Conservation (phyloP, 1,140 invertebrate species). For the Leptopilina boulardi region DNA sequence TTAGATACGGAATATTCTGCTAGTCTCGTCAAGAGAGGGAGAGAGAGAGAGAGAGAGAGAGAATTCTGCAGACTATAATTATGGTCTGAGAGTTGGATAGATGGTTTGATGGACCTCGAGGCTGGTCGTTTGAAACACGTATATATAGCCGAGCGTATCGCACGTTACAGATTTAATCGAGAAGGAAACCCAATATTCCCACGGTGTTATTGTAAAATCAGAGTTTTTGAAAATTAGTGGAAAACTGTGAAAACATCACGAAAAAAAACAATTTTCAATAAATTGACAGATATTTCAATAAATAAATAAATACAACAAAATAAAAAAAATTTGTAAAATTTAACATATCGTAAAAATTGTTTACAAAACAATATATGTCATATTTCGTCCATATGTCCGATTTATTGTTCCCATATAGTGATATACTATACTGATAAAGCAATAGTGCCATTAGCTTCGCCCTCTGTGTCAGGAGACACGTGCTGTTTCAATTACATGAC, state of each 20-base stretch:
- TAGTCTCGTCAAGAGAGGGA: slow-evolving; percentile 17
- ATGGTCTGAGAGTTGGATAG: slow-evolving; percentile 43
- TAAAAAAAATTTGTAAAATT: too few relatives aligned
- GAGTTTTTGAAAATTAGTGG: neutral
- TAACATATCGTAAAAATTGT: too few relatives aligned
- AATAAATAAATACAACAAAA: too few relatives aligned
- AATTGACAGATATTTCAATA: too few relatives aligned
- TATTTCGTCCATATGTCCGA: neutral
- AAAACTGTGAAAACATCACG: neutral
- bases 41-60: neutral
- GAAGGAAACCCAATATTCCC: slow-evolving; percentile 46
- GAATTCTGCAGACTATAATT: slow-evolving; percentile 32
- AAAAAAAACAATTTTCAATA: too few relatives aligned
- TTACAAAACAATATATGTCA: neutral
- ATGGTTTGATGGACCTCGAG: slow-evolving; percentile 41
- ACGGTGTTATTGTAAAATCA: neutral
- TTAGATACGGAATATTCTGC: slow-evolving; percentile 19
- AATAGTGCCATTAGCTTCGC: slow-evolving; percentile 57
- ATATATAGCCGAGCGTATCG: neutral
- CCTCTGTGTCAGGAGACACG: slow-evolving; percentile 55
- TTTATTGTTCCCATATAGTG: slow-evolving; percentile 31
- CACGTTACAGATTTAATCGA: slow-evolving; percentile 47
- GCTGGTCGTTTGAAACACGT: slow-evolving; percentile 8
- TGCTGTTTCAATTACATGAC: slow-evolving; percentile 59
- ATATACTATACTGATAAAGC: slow-evolving; percentile 54